phyloP scores from a whole-genome alignment of 2,797 vertebrate species.

The Peromyscus attwateri region DNA sequence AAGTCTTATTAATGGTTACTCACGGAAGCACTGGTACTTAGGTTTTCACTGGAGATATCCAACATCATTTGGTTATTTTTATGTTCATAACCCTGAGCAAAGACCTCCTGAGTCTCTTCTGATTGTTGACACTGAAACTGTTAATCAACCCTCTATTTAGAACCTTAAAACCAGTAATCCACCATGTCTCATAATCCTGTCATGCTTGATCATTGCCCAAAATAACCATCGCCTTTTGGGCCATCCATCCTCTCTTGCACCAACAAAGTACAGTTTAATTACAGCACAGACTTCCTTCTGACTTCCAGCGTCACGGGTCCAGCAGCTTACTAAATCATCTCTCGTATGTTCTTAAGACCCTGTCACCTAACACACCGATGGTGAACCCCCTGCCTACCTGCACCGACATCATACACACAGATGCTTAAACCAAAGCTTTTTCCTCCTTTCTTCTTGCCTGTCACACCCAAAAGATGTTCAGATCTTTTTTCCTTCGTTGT shows the following conservation, averaged over 20 bases:
- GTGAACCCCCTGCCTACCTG: not conserved
- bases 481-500: not conserved
- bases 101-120: not conserved
- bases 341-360: not conserved
- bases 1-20: slow-evolving; percentile 14
- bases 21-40: not conserved
- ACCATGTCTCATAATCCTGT: slow-evolving; percentile 9
- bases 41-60: not conserved
- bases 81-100: not conserved
- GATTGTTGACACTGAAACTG: slow-evolving; percentile 33
- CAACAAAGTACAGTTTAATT: not conserved
- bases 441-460: slow-evolving; percentile 9
- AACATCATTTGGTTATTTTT: slow-evolving; percentile 52
- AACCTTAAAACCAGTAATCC: slow-evolving; percentile 36
- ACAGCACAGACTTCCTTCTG: not conserved
- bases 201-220: not conserved
- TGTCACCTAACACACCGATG: not conserved
- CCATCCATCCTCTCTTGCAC: not conserved
- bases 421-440: not conserved
- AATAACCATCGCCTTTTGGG: slow-evolving; percentile 26
- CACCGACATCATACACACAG: not conserved
- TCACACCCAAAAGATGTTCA: not conserved
- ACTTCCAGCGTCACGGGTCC: not conserved
- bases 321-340: not conserved
- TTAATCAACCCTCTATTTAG: slow-evolving; percentile 58